Percentiles rank a stretch among this genome's conserved stretches.
phyloP scores from a whole-genome alignment of 2,797 vertebrate genomes.

The Lepidocolaptes lacrymiger region DNA sequence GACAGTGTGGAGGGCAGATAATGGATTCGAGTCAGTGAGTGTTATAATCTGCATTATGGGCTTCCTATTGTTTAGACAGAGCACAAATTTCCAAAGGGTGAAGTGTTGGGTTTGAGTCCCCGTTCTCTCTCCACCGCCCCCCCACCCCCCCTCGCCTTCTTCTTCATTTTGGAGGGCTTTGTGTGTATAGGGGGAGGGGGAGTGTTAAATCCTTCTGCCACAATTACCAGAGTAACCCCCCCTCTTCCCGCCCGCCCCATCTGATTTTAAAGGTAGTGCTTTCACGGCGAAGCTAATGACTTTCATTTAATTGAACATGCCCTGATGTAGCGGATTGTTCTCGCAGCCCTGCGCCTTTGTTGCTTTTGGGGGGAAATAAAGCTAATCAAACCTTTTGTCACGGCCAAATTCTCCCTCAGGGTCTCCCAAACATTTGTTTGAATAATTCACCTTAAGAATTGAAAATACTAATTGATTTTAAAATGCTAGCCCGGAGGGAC shows the following conservation, averaged over 20 bases:
- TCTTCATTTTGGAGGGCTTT: conserved; percentile 35
- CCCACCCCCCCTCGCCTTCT: neutral
- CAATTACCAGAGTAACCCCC: neutral
- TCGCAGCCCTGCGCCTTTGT: conserved; percentile 58
- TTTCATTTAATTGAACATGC: conserved; percentile 70
- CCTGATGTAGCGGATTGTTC: conserved; percentile 69
- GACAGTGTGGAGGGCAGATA: conserved; percentile 56
- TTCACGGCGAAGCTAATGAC: conserved; percentile 59
- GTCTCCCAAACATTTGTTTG: conserved; percentile 73
- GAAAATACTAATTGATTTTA: conserved; percentile 84
- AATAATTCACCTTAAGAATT: conserved; percentile 74
- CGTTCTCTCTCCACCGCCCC: neutral
- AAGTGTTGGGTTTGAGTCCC: conserved; percentile 10
- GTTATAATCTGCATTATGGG: conserved; percentile 69
- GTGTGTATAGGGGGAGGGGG: conserved; percentile 31
- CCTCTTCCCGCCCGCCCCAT: neutral
- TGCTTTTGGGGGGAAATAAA: conserved; percentile 66
- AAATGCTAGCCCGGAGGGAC: conserved; percentile 79
- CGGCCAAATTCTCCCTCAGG: conserved; percentile 72
- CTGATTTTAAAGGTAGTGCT: conserved; percentile 67
- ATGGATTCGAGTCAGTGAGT: conserved; percentile 59
- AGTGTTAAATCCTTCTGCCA: conserved; percentile 18
- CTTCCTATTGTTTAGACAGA: conserved; percentile 62
- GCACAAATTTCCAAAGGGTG: conserved; percentile 51
- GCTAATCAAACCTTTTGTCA: conserved; percentile 71